These are phyloP conservation scores for Manis pentadactyla DNA, from an alignment of 2,797 vertebrate genomes.

Conservation along the genomic window DNA sequence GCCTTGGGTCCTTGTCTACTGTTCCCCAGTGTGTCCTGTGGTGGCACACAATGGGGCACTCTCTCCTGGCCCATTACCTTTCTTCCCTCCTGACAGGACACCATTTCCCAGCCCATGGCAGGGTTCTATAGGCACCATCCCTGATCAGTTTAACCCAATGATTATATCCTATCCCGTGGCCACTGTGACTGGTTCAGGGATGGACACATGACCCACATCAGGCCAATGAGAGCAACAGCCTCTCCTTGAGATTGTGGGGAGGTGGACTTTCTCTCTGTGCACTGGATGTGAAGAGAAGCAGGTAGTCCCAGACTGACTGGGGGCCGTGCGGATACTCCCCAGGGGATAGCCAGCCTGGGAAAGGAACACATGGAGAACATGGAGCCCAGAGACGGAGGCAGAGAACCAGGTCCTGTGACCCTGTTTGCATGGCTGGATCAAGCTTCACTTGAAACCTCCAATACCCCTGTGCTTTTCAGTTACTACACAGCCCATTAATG, in stretches of 20 bases:
- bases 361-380: not conserved
- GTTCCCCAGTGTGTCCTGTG: not conserved
- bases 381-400: not conserved
- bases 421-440: not conserved
- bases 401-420: not conserved
- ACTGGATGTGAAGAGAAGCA: not conserved
- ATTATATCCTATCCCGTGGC: not conserved
- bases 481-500: not conserved
- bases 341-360: not conserved
- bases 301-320: not conserved
- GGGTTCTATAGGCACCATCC: not conserved
- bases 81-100: not conserved
- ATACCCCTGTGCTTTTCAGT: not conserved
- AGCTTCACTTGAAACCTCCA: not conserved
- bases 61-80: not conserved
- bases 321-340: not conserved
- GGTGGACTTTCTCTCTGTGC: not conserved
- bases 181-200: not conserved
- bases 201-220: not conserved
- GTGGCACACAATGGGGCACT: not conserved
- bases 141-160: not conserved
- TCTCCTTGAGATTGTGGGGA: not conserved
- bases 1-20: not conserved
- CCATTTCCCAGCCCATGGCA: not conserved
- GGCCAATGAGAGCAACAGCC: constrained; percentile 26